phyloP scores from a whole-genome alignment of 2,797 vertebrate species.

The Leptatherina wallacei region DNA sequence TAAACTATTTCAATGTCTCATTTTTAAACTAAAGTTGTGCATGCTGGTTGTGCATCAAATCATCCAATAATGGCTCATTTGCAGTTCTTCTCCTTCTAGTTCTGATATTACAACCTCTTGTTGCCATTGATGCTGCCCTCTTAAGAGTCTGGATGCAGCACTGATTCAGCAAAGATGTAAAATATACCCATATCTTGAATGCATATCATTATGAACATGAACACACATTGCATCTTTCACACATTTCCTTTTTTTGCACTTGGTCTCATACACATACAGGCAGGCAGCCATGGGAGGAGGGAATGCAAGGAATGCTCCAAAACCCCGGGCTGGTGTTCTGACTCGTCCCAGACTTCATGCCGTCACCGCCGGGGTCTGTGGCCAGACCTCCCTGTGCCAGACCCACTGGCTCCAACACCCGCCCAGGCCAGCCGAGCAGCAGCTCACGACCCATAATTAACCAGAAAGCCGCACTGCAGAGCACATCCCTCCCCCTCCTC shows the following conservation, averaged over 20 bases:
- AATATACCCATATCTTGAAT: conserved; percentile 35
- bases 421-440: conserved; percentile 87
- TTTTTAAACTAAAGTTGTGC: neutral
- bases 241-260: conserved; percentile 52
- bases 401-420: conserved; percentile 89
- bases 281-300: conserved; percentile 79
- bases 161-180: conserved; percentile 30
- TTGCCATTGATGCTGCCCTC: conserved; percentile 7
- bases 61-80: neutral
- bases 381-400: conserved; percentile 90
- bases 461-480: conserved; percentile 78
- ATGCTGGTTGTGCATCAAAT: neutral
- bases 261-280: conserved; percentile 49
- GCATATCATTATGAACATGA: conserved; percentile 41
- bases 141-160: conserved; percentile 13
- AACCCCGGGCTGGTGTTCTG: conserved; percentile 87
- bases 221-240: conserved; percentile 49
- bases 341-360: conserved; percentile 90
- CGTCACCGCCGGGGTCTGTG: conserved; percentile 89
- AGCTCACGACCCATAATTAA: conserved; percentile 88
- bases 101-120: conserved; percentile 19
- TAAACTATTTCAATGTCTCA: neutral
- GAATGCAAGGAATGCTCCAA: conserved; percentile 85
- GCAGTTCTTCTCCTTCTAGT: conserved; percentile 13
- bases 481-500: conserved; percentile 68